phyloP scores from a whole-genome alignment of 2,888 invertebrate genomes.

The Charanyca ferruginea region DNA sequence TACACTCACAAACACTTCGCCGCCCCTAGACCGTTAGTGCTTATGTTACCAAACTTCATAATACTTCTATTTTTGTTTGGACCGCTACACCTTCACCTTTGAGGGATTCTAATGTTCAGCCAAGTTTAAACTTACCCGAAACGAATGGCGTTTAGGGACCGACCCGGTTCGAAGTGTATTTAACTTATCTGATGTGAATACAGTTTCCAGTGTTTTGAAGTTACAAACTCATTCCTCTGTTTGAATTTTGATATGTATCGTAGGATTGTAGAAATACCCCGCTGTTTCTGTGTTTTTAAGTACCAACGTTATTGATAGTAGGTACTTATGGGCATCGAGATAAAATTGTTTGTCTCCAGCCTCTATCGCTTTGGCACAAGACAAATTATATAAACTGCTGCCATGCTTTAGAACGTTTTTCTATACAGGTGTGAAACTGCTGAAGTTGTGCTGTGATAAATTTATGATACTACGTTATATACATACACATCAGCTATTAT shows the following conservation, averaged over 20 bases:
- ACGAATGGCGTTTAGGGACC: constrained; percentile 40
- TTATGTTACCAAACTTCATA: constrained; percentile 73
- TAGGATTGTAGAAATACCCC: neutral
- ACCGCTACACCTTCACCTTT: constrained; percentile 56
- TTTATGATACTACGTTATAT: neutral
- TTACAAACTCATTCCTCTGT: constrained; percentile 32
- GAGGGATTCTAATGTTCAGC: constrained; percentile 60
- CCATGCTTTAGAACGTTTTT: no score
- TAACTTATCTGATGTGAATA: constrained; percentile 44
- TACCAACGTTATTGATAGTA: neutral
- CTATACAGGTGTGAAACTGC: neutral
- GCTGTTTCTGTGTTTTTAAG: neutral
- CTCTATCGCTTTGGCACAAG: neutral
- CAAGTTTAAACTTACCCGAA: constrained; percentile 45
- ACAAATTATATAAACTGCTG: neutral
- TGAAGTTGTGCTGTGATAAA: neutral
- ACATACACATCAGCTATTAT: neutral
- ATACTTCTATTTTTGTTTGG: constrained; percentile 68
- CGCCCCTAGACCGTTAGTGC: constrained; percentile 72
- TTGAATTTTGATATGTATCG: constrained; percentile 38
- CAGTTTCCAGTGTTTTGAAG: constrained; percentile 30
- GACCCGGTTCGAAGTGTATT: constrained; percentile 31
- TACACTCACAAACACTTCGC: constrained; percentile 71
- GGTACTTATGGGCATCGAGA: neutral
- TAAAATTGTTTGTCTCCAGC: neutral